A percentile compares a stretch with the other conserved stretches of the same genome.
Evolutionary conservation across 2,113 vertebrate species (phyloP).

Genomic region (Oenanthe melanoleuca): DNA sequence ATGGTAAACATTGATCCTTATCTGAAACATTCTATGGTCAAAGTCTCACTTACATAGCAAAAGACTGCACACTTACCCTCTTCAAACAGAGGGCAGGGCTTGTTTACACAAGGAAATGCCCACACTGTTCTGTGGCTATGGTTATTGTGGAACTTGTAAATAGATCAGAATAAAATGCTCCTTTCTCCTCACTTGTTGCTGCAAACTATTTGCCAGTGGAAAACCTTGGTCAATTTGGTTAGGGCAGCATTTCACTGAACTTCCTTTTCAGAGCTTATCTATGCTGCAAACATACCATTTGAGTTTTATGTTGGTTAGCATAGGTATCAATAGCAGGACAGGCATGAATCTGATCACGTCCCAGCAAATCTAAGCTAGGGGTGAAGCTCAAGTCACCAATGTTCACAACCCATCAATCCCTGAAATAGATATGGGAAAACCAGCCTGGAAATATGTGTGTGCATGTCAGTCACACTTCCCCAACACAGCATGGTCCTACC

Average conservation of each 20-base stretch:
- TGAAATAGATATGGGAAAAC: neutral
- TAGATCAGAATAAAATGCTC: neutral
- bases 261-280: neutral
- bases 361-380: neutral
- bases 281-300: neutral
- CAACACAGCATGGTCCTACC: rapidly evolving
- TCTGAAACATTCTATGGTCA: neutral
- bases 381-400: neutral
- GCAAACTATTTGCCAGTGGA: neutral
- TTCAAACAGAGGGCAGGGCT: neutral
- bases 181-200: neutral
- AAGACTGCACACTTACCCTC: neutral
- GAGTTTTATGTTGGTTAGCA: neutral
- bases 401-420: neutral
- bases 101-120: neutral
- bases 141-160: neutral
- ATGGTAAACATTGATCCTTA: neutral
- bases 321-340: neutral
- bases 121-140: neutral
- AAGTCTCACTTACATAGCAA: neutral
- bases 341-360: neutral
- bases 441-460: neutral
- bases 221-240: neutral
- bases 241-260: neutral
- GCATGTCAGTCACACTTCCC: neutral